Evolutionary conservation across 1,140 invertebrate species (phyloP).

Genomic region (Halesus radiatus): DNA sequence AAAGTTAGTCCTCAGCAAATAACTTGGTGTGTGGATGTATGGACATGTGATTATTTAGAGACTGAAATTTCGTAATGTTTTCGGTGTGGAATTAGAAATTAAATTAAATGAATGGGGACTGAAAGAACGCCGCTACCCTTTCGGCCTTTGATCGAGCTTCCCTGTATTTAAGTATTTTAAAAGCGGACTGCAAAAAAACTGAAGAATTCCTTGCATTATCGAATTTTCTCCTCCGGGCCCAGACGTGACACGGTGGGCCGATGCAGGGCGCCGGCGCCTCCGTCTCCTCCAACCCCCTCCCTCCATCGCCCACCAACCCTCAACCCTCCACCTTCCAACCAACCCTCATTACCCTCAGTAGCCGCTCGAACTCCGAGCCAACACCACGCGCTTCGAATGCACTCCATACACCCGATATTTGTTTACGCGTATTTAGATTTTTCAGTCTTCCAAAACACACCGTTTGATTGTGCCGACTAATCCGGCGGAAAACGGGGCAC

Average conservation of each 20-base stretch:
- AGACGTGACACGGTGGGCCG: slow-evolving; percentile 35
- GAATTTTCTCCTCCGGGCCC: slow-evolving; percentile 53
- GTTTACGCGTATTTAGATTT: slow-evolving; percentile 47
- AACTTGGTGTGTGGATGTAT: too few relatives aligned
- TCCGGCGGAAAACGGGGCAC: neutral
- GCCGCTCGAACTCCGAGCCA: slow-evolving; percentile 45
- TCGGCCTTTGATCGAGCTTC: neutral
- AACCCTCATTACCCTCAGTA: slow-evolving; percentile 54
- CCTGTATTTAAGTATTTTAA: neutral
- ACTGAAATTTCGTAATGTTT: too few relatives aligned
- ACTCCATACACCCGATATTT: slow-evolving; percentile 16
- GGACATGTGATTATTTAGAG: too few relatives aligned
- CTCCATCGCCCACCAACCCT: slow-evolving; percentile 38
- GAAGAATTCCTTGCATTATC: slow-evolving; percentile 58
- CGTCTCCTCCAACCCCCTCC: slow-evolving; percentile 42
- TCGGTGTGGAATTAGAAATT: neutral
- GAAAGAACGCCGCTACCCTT: neutral
- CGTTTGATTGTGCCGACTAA: neutral
- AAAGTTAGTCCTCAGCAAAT: too few relatives aligned
- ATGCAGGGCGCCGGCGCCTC: slow-evolving; percentile 63
- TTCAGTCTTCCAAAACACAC: neutral
- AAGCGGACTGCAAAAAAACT: slow-evolving; percentile 29
- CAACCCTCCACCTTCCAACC: slow-evolving; percentile 28
- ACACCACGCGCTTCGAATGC: slow-evolving; percentile 28
- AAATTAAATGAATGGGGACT: neutral